Conservation (phyloP, 2,888 invertebrate genomes). For the Callosobruchus maculatus region DNA sequence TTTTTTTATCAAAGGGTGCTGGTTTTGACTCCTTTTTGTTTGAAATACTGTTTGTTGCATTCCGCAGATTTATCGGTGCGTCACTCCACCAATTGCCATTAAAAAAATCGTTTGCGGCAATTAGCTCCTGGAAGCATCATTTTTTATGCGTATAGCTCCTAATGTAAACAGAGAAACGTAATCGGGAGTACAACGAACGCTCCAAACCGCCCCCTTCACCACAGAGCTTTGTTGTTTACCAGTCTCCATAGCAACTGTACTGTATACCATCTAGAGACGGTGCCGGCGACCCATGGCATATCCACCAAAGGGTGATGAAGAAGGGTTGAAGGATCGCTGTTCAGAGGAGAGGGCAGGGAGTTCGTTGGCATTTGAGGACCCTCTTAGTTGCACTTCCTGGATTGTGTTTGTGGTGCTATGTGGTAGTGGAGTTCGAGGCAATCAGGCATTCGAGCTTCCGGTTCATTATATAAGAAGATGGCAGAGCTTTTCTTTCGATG, state of each 20-base stretch:
- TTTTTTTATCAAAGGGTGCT: no score
- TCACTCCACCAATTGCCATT: no score
- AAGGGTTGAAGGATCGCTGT: conserved; percentile 7
- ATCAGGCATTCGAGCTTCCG: not conserved
- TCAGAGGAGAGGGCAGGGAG: not conserved
- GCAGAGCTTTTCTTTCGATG: not conserved
- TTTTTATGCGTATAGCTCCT: no score
- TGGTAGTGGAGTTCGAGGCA: not conserved
- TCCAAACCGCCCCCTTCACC: not conserved
- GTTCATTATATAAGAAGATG: not conserved
- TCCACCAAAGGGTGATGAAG: conserved; percentile 13
- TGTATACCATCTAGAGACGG: not conserved
- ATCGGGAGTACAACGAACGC: not conserved
- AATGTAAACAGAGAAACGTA: no score
- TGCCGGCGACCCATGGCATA: not conserved
- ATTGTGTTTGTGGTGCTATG: not conserved
- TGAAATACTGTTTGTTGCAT: no score
- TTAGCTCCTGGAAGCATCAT: no score
- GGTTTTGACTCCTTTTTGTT: no score
- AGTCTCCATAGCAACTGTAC: conserved; percentile 32
- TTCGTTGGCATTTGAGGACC: not conserved
- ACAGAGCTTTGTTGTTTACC: conserved; percentile 31
- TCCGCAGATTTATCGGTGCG: no score
- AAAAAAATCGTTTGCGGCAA: no score
- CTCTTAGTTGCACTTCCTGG: not conserved